A percentile compares a stretch with the other conserved stretches of the same genome.
phyloP scores from a whole-genome alignment of 2,113 vertebrate genomes.

The Oncorhynchus masou region DNA sequence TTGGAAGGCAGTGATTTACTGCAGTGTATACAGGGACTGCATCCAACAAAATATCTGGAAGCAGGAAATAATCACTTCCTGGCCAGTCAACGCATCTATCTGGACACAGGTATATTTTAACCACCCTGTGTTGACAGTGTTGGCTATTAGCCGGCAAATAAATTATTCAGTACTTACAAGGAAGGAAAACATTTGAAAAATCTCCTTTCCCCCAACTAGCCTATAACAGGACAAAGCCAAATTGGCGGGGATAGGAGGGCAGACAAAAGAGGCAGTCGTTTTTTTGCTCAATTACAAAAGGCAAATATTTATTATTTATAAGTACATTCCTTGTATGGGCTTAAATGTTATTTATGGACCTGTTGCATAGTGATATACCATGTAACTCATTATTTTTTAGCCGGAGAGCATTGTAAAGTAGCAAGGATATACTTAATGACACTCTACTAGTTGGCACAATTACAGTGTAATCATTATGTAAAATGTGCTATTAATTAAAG shows the following conservation, averaged over 20 bases:
- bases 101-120: constrained; percentile 85
- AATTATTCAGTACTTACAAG: constrained; percentile 98
- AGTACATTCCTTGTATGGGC: constrained; percentile 99
- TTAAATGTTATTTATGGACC: constrained; percentile 99
- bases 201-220: constrained; percentile 73
- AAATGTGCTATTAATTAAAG: constrained; percentile 99
- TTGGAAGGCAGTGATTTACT: constrained; percentile 83
- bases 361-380: constrained; percentile 99
- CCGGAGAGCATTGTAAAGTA: constrained; percentile 99
- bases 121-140: constrained; percentile 86
- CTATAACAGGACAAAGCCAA: constrained; percentile 88
- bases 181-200: constrained; percentile 83
- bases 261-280: constrained; percentile 89
- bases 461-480: constrained; percentile 99
- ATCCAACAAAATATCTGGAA: constrained; percentile 83
- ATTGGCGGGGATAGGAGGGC: constrained; percentile 70
- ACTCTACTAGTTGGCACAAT: constrained; percentile 99
- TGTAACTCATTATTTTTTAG: constrained; percentile 99
- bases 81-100: constrained; percentile 88
- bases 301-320: constrained; percentile 99
- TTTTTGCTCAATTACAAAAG: constrained; percentile 99
- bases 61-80: constrained; percentile 86
- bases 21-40: constrained; percentile 82
- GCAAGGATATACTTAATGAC: constrained; percentile 99
- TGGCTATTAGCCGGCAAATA: constrained; percentile 98